Conservation (phyloP, 2,888 invertebrate species). For the Schrankia costaestrigalis region DNA sequence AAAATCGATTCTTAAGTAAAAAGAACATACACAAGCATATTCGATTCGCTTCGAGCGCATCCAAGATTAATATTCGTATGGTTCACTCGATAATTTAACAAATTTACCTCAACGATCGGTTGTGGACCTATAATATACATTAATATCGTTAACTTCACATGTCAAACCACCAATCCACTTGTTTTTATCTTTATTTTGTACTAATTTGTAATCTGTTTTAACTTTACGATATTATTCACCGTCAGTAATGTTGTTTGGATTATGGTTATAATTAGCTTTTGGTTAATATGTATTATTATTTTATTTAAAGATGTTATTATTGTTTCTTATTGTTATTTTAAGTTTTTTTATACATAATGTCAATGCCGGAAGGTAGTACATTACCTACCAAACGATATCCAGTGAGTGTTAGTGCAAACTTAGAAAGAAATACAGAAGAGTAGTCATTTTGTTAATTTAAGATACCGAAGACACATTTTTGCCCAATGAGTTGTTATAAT, state of each 20-base stretch:
- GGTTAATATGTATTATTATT: neutral
- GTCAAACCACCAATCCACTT: conserved; percentile 72
- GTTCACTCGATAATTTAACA: conserved; percentile 70
- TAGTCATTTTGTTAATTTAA: too few species aligned
- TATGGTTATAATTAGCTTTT: neutral
- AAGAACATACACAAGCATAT: conserved; percentile 35
- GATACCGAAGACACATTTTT: too few species aligned
- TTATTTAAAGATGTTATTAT: neutral
- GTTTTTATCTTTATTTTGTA: conserved; percentile 75
- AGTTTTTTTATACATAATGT: too few species aligned
- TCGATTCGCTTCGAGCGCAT: conserved; percentile 41
- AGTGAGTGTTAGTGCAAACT: too few species aligned
- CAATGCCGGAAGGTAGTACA: too few species aligned
- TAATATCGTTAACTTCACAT: conserved; percentile 70
- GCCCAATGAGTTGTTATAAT: too few species aligned
- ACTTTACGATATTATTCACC: conserved; percentile 39
- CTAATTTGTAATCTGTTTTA: conserved; percentile 63
- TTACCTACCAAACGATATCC: too few species aligned
- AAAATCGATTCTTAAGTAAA: conserved; percentile 23
- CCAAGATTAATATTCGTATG: conserved; percentile 71
- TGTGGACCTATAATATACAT: conserved; percentile 75
- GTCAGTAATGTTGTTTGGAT: conserved; percentile 17
- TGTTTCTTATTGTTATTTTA: too few species aligned
- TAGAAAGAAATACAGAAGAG: too few species aligned
- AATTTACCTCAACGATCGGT: conserved; percentile 70